Conservation (phyloP, 2,888 invertebrate species). For the Hoplodrina blanda region DNA sequence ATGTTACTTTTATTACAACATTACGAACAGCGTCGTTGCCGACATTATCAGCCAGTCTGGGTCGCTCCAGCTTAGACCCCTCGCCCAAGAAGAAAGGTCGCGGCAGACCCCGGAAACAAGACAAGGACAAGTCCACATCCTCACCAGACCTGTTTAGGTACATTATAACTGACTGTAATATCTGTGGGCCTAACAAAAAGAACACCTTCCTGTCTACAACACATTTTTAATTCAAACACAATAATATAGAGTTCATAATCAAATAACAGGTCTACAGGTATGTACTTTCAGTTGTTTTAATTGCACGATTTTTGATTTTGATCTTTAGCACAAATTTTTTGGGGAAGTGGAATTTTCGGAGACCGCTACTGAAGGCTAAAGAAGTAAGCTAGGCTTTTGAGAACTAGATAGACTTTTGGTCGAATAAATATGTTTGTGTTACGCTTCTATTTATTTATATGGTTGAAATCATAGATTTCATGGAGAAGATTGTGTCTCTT, state of each 20-base stretch:
- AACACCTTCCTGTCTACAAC: no score
- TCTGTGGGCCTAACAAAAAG: slow-evolving; percentile 6
- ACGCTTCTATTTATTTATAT: slow-evolving; percentile 24
- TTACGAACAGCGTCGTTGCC: slow-evolving; percentile 79
- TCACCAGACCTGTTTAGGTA: slow-evolving; percentile 84
- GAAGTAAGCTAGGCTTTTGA: slow-evolving; percentile 30
- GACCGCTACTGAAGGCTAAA: slow-evolving; percentile 1
- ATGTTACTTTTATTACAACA: slow-evolving; percentile 50
- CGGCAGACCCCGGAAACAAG: slow-evolving; percentile 85
- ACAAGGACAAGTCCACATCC: slow-evolving; percentile 78
- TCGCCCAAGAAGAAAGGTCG: slow-evolving; percentile 87
- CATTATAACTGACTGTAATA: slow-evolving; percentile 23
- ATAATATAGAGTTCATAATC: not conserved
- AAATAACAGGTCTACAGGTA: slow-evolving; percentile 18
- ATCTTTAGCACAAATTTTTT: slow-evolving; percentile 37
- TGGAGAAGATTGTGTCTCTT: slow-evolving; percentile 56
- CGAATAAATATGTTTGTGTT: slow-evolving; percentile 8
- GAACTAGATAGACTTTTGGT: slow-evolving; percentile 24
- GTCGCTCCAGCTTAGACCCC: slow-evolving; percentile 72
- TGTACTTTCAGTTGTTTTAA: slow-evolving; percentile 17
- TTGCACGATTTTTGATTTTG: slow-evolving; percentile 28
- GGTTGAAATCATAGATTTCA: slow-evolving; percentile 32
- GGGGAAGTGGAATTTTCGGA: slow-evolving; percentile 23
- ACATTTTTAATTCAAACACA: no score
- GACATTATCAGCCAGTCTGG: slow-evolving; percentile 84